A percentile compares a stretch with the other conserved stretches of the same genome.
Evolutionary conservation across 2,113 vertebrate species (phyloP).

Genomic region (Hippocampus guttulatus): DNA sequence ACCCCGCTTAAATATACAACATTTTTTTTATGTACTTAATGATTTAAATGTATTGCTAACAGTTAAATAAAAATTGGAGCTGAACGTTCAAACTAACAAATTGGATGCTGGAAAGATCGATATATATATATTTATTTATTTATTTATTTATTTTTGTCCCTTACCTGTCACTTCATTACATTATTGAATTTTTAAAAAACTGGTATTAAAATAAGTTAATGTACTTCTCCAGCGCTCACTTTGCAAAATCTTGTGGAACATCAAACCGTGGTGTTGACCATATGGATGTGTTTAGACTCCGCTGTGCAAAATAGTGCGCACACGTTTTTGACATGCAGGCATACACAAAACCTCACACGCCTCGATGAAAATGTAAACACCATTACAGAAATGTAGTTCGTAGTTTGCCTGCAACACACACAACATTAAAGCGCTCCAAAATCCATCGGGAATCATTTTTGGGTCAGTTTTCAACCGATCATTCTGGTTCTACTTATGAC

Average conservation of each 20-base stretch:
- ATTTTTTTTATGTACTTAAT: no score
- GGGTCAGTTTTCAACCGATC: constrained; percentile 67
- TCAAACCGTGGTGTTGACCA: constrained; percentile 54
- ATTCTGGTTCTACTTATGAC: constrained; percentile 69
- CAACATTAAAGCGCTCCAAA: neutral
- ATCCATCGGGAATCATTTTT: constrained; percentile 46
- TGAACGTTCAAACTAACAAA: no score
- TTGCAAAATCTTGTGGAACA: constrained; percentile 26
- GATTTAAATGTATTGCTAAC: no score
- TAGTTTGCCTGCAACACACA: neutral
- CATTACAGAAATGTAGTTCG: neutral
- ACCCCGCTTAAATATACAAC: no score
- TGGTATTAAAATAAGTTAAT: neutral
- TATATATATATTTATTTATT: no score
- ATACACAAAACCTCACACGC: constrained; percentile 14
- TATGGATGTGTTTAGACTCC: constrained; percentile 68
- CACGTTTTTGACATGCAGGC: constrained; percentile 24
- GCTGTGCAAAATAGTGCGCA: constrained; percentile 36
- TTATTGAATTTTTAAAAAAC: no score
- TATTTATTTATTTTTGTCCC: no score
- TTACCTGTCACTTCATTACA: no score
- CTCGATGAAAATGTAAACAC: neutral
- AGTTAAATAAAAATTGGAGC: no score
- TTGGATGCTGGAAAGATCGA: no score
- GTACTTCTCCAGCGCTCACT: neutral